Percentiles rank a stretch among this genome's conserved stretches.
phyloP scores from a whole-genome alignment of 2,797 vertebrate genomes.

The Phataginus tetradactyla region DNA sequence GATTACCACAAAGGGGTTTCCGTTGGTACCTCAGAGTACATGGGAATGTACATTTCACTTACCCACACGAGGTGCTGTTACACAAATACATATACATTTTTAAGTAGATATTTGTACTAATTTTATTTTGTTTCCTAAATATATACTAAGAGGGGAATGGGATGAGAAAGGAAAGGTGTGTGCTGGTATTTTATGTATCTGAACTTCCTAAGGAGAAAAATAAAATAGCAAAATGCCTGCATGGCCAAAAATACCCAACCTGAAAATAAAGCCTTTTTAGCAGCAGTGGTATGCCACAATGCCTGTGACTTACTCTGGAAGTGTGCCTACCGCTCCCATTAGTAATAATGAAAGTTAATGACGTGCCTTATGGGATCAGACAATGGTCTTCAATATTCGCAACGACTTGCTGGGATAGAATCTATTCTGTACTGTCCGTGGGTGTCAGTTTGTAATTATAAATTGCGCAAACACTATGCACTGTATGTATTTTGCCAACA shows the following conservation, averaged over 20 bases:
- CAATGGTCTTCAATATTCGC: conserved; percentile 75
- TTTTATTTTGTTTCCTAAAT: conserved; percentile 19
- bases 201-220: conserved; percentile 36
- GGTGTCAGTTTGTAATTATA: conserved; percentile 79
- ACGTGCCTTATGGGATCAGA: conserved; percentile 69
- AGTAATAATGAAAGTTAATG: conserved; percentile 81
- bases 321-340: conserved; percentile 70
- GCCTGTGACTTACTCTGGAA: conserved; percentile 75
- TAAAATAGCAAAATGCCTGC: neutral
- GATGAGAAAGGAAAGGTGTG: neutral
- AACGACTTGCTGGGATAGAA: conserved; percentile 65
- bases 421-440: conserved; percentile 74
- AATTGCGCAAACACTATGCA: conserved; percentile 74
- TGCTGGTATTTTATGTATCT: neutral
- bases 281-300: conserved; percentile 51
- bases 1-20: neutral
- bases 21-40: neutral
- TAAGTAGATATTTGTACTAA: conserved; percentile 16
- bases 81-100: neutral
- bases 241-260: conserved; percentile 61
- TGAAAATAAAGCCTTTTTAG: conserved; percentile 64
- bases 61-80: neutral
- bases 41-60: neutral
- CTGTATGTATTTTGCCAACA: conserved; percentile 80
- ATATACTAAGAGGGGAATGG: neutral